phyloP scores from a whole-genome alignment of 1,140 invertebrate species.

The Phymastichus coffea region DNA sequence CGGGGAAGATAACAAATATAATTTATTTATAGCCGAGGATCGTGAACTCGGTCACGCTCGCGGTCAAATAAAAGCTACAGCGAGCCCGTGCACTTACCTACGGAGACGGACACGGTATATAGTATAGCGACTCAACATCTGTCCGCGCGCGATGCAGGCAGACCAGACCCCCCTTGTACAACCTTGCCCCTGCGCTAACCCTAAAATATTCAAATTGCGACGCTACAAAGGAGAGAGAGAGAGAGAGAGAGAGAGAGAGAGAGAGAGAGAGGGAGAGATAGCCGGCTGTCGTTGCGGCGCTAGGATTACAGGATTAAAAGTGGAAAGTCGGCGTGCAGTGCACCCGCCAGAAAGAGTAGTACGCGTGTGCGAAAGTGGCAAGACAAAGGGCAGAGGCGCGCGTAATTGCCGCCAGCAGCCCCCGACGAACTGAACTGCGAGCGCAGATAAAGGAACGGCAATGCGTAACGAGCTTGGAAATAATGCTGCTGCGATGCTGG shows the following conservation, averaged over 20 bases:
- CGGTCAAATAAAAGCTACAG: not conserved
- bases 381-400: conserved; percentile 9
- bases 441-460: not conserved
- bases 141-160: not conserved
- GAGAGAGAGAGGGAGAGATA: not conserved
- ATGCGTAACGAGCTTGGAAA: not conserved
- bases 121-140: conserved; percentile 10
- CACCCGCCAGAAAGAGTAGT: not conserved
- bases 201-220: conserved; percentile 28
- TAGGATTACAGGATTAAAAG: conserved; percentile 25
- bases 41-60: conserved; percentile 17
- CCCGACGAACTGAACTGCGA: no score
- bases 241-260: conserved; percentile 5
- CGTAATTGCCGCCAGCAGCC: conserved; percentile 12
- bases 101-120: no score
- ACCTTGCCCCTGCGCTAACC: not conserved
- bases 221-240: not conserved
- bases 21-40: conserved; percentile 25
- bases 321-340: no score
- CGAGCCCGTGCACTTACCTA: not conserved
- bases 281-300: no score
- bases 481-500: no score
- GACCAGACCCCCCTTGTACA: not conserved
- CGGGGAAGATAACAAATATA: conserved; percentile 23
- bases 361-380: not conserved